Evolutionary conservation across 2,797 vertebrate species (phyloP).

Genomic region (Apodemus agrarius): DNA sequence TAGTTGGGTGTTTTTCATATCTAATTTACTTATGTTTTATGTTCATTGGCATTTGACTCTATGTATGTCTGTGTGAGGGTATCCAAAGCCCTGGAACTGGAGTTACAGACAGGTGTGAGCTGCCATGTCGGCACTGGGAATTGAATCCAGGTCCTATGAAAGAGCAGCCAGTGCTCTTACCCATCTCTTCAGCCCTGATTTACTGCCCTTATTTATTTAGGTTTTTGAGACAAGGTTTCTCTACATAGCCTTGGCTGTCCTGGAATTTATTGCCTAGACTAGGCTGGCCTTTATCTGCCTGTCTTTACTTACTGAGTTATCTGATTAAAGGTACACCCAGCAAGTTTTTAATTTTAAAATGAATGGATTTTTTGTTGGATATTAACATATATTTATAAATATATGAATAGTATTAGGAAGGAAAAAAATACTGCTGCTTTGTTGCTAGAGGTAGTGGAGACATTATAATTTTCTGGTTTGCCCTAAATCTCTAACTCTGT

Average conservation of each 20-base stretch:
- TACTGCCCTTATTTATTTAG: background rate
- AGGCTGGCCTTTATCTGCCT: background rate
- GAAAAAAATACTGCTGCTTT: background rate
- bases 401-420: background rate
- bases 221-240: background rate
- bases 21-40: background rate
- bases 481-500: background rate
- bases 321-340: background rate
- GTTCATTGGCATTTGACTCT: background rate
- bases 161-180: background rate
- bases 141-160: too few species aligned
- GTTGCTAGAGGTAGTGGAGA: background rate
- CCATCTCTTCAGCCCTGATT: background rate
- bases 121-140: background rate
- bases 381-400: background rate
- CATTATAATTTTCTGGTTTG: background rate
- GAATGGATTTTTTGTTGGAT: constrained; percentile 36
- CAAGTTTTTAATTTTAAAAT: constrained; percentile 7
- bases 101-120: background rate
- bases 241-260: background rate
- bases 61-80: background rate
- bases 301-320: background rate
- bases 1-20: background rate
- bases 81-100: background rate
- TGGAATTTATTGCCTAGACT: background rate